phyloP scores from a whole-genome alignment of 2,113 vertebrate genomes.

The Neodontobutis hainanensis region DNA sequence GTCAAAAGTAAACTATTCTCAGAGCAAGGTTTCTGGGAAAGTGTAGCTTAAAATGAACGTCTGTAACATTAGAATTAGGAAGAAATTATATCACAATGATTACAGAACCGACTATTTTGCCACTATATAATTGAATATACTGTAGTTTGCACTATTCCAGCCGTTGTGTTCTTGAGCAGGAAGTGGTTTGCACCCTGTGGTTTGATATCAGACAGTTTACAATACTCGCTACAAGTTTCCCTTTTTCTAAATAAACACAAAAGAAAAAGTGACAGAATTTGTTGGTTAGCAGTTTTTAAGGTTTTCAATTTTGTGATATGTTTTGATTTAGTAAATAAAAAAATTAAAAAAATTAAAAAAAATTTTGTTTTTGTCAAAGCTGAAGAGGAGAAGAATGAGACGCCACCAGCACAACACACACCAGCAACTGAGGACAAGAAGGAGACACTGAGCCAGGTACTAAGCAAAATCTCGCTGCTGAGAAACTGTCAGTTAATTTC shows the following conservation, averaged over 20 bases:
- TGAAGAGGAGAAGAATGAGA: constrained; percentile 57
- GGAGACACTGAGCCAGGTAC: constrained; percentile 46
- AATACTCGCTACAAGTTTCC: constrained; percentile 47
- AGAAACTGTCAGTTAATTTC: constrained; percentile 34
- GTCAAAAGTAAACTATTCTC: no score
- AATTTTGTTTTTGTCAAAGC: constrained; percentile 32
- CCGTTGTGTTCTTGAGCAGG: constrained; percentile 75
- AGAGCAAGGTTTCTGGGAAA: no score
- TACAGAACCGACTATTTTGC: no score
- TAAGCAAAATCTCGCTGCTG: constrained; percentile 10
- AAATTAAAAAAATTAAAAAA: no score
- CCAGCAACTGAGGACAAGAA: constrained; percentile 45
- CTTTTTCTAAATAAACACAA: neutral
- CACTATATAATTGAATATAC: constrained; percentile 22
- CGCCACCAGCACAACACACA: constrained; percentile 23
- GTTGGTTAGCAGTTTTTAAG: no score
- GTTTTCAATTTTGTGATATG: neutral
- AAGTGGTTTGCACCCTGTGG: constrained; percentile 82
- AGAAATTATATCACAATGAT: no score
- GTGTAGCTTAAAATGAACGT: no score
- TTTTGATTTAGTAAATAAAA: no score
- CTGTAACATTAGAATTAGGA: no score
- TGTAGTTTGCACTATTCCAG: constrained; percentile 41
- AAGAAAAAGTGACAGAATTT: no score
- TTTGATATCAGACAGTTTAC: constrained; percentile 77